Evolutionary conservation across 2,797 vertebrate genomes (phyloP).

Genomic region (Pitangus sulphuratus): DNA sequence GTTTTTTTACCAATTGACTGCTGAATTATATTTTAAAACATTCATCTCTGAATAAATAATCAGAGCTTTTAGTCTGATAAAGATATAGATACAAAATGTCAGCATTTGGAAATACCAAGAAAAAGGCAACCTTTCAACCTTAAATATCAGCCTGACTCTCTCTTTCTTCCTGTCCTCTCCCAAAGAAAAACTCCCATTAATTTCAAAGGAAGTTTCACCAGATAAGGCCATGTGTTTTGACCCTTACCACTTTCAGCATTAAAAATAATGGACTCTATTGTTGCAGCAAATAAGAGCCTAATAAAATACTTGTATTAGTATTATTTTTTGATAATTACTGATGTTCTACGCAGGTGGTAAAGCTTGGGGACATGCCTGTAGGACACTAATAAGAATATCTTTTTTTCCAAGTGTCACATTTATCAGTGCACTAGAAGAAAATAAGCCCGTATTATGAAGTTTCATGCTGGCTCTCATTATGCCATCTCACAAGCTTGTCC

Average conservation of each 20-base stretch:
- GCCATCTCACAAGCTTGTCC: not conserved
- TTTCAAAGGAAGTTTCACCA: conserved; percentile 10
- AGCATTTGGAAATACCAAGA: not conserved
- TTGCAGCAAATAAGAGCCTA: not conserved
- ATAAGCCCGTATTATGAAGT: conserved; percentile 20
- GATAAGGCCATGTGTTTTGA: not conserved
- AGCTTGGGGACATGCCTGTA: not conserved
- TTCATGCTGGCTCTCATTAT: conserved; percentile 58
- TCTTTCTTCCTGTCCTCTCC: not conserved
- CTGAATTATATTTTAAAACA: not conserved
- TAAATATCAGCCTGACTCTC: not conserved
- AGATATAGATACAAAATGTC: not conserved
- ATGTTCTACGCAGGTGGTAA: conserved; percentile 16
- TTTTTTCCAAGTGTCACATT: not conserved
- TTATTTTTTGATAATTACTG: conserved; percentile 37
- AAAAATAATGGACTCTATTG: conserved; percentile 34
- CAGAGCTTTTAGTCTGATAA: not conserved
- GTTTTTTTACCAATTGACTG: not conserved
- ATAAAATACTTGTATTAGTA: conserved; percentile 7
- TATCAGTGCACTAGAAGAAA: conserved; percentile 36
- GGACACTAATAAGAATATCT: conserved; percentile 22
- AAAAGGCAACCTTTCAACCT: not conserved
- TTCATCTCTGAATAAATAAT: not conserved
- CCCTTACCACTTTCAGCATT: not conserved
- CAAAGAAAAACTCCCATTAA: not conserved